These are phyloP conservation scores for Hydrozoanthus gracilis DNA, from an alignment of 92 coral and sea anemone species.

Conservation along the genomic window DNA sequence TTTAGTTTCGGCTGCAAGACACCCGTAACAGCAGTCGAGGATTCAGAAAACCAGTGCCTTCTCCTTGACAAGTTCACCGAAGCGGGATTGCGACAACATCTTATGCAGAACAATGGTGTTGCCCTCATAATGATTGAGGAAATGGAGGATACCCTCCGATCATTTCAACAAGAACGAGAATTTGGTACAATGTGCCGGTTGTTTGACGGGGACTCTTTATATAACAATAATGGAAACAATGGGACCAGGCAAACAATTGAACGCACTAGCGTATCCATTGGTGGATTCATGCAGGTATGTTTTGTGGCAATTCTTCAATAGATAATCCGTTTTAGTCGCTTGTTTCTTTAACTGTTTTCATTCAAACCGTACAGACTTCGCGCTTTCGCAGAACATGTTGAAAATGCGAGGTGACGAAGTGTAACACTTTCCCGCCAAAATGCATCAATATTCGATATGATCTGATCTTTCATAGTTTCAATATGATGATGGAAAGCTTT, in stretches of 20 bases:
- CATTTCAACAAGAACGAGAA: conserved; percentile 45
- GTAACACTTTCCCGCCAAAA: neutral
- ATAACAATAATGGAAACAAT: conserved; percentile 44
- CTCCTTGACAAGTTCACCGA: conserved; percentile 33
- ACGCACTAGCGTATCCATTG: conserved; percentile 57
- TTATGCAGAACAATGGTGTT: conserved; percentile 43
- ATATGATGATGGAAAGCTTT: no score
- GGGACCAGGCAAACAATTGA: conserved; percentile 51
- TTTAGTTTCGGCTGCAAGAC: conserved; percentile 40
- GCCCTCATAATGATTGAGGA: conserved; percentile 48
- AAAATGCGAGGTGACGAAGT: neutral
- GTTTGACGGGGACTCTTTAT: conserved; percentile 60
- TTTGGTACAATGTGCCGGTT: conserved; percentile 63
- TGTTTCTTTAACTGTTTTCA: neutral
- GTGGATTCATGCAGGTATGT: conserved; percentile 69
- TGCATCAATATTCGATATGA: no score
- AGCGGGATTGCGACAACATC: conserved; percentile 33
- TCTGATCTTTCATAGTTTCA: no score
- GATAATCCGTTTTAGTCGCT: neutral
- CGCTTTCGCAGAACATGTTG: neutral
- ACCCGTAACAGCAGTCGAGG: conserved; percentile 26
- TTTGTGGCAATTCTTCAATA: neutral
- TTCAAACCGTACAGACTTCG: no score
- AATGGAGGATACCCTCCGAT: conserved; percentile 39
- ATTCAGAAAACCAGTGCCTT: neutral